Base-by-base conservation (phyloP, 1,140 invertebrate species). In the Drosophila lini region DNA sequence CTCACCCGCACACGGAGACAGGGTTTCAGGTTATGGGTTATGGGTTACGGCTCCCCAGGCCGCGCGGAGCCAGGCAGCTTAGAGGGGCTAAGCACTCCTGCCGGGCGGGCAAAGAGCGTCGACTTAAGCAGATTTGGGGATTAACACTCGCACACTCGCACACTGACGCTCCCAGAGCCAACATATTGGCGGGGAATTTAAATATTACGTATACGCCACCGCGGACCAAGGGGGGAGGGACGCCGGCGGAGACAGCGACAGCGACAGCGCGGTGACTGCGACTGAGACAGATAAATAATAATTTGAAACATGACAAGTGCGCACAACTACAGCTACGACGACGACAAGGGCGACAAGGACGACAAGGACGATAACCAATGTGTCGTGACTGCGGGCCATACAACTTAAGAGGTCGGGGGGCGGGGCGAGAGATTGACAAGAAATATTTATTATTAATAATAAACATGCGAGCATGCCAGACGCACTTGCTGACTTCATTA, bases 381-480 rank as follows among this genome's bases (percentile, higher is more conserved):
- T 86, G 60, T 83, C 83, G 82, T 86, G 82, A 70, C 73, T 65
- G 36, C 68, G 31, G 53, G 75, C 64, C 76, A 86, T 86, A 80
- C 53, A 77, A 73, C 79, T 86, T 86, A 88, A 88, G 78, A 68
- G 80, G 52, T 80, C 53, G 48, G 44, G 60, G 64, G 47, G 65
- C 28, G 44, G 67, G 65, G 44, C 52, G 42, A 71, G 28, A 67
- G 84, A 86, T 88, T 86, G 83, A 88, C 79, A 86, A 86, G 83
- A 89, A 88, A 78, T 88, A 88, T 88, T 83, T 88, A 88, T 88
- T 88, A 88, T 88, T 89, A 88, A 89, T 88, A 84, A 89, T 89
- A 89, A 89, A 88, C 84, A 88, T 88, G 84, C 84, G 71, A 88
- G 80, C 74, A 80, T 55, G 80, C 84, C 84, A 80, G 68, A 64